phyloP scores from a whole-genome alignment of 1,140 invertebrate species.

The Tetragnatha versicolor region DNA sequence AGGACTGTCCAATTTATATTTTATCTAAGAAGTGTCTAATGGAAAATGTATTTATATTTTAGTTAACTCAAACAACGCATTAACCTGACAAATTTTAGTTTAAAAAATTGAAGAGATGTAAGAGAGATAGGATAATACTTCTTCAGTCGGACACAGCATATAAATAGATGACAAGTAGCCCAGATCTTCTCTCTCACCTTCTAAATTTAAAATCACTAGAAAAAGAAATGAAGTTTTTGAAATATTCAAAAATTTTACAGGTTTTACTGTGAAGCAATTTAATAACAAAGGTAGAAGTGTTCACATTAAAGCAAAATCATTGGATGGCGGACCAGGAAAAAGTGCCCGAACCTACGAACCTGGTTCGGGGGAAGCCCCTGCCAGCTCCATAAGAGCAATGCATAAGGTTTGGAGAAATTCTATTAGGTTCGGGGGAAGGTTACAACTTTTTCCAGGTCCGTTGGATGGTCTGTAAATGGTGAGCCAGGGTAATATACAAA shows the following conservation, averaged over 20 bases:
- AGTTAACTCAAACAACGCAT: too few species aligned
- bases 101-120: too few species aligned
- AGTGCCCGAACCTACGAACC: neutral
- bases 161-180: conserved; percentile 12
- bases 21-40: too few species aligned
- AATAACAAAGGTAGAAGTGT: neutral
- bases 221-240: neutral
- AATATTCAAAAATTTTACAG: neutral
- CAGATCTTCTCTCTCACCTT: neutral
- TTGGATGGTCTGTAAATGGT: too few species aligned
- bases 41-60: too few species aligned
- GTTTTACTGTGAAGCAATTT: neutral
- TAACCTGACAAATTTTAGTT: too few species aligned
- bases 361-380: too few species aligned
- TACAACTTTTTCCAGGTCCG: too few species aligned
- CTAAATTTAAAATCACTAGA: conserved; percentile 7
- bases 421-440: too few species aligned
- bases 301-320: neutral
- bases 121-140: neutral
- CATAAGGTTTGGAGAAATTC: too few species aligned
- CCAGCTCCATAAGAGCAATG: too few species aligned
- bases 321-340: neutral
- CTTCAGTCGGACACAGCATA: neutral
- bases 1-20: neutral
- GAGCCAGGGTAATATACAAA: too few species aligned